A percentile compares a stretch with the other conserved stretches of the same genome.
Evolutionary conservation across 92 coral and sea anemone genomes (phyloP).

Genomic region (Porites cylindrica): DNA sequence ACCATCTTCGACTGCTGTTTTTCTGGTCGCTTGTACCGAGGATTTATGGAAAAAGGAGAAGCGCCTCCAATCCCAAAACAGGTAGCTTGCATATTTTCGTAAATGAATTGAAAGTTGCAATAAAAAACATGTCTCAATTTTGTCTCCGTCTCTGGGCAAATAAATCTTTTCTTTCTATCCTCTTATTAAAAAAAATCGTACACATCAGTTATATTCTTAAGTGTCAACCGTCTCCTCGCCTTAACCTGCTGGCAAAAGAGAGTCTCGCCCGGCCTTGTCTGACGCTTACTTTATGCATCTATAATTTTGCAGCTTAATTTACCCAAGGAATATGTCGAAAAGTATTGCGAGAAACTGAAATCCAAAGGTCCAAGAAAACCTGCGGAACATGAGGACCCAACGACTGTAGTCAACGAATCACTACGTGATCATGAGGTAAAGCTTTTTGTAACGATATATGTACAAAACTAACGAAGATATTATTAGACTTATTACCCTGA

Average conservation of each 20-base stretch:
- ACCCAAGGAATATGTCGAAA: slow-evolving; percentile 2
- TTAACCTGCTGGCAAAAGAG: too few species aligned
- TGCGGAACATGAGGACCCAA: background rate
- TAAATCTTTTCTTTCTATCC: too few species aligned
- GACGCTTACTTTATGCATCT: background rate
- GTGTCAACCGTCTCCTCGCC: too few species aligned
- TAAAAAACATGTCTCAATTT: background rate
- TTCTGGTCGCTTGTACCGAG: slow-evolving; percentile 44
- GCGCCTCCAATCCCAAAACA: background rate
- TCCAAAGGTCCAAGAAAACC: background rate
- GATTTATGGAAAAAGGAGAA: background rate
- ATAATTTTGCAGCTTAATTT: slow-evolving; percentile 12
- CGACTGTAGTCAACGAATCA: background rate
- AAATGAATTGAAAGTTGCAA: background rate
- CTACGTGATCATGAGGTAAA: too few species aligned
- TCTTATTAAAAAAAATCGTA: too few species aligned
- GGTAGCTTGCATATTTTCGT: background rate
- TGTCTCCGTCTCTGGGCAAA: too few species aligned
- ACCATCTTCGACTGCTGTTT: slow-evolving; percentile 34
- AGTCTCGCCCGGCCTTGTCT: too few species aligned
- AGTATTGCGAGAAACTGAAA: background rate
- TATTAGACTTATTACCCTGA: too few species aligned
- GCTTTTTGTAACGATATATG: too few species aligned
- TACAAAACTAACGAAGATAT: too few species aligned
- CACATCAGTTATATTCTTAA: too few species aligned